Conservation (phyloP, 2,888 invertebrate genomes). For the Agonopterix heracliana region DNA sequence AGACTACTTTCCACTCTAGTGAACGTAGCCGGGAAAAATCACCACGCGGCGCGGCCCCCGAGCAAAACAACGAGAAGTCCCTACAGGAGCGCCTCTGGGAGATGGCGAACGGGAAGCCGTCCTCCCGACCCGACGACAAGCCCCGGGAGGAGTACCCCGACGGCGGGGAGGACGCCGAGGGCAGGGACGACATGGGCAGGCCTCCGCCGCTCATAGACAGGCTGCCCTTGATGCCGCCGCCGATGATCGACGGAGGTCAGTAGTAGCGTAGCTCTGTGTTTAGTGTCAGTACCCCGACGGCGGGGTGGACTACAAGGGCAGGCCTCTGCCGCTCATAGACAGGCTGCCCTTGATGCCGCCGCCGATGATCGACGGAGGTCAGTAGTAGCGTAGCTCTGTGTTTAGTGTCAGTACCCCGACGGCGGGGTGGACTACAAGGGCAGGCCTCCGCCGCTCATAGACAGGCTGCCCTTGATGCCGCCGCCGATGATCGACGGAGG, state of each 20-base stretch:
- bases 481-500: conserved; percentile 14
- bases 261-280: neutral
- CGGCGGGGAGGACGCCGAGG: neutral
- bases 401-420: neutral
- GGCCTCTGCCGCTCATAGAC: conserved; percentile 19
- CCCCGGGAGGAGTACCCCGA: conserved; percentile 1
- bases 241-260: conserved; percentile 20
- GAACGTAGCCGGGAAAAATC: conserved; percentile 58
- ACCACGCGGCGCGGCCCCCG: conserved; percentile 28
- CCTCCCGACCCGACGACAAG: conserved; percentile 5
- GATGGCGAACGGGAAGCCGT: conserved; percentile 67
- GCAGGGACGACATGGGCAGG: conserved; percentile 11
- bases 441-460: conserved; percentile 17
- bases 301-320: neutral
- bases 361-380: conserved; percentile 12
- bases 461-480: conserved; percentile 17
- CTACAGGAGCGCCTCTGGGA: conserved; percentile 71
- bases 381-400: too few relatives aligned
- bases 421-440: neutral
- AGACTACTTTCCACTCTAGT: conserved; percentile 19
- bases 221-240: conserved; percentile 14
- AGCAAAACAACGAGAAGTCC: conserved; percentile 39
- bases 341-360: conserved; percentile 16
- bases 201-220: conserved; percentile 20
- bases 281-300: neutral